These are phyloP conservation scores for Arbacia lixula DNA, from an alignment of 53 echinoderm and acorn worm species.

Conservation along the genomic window DNA sequence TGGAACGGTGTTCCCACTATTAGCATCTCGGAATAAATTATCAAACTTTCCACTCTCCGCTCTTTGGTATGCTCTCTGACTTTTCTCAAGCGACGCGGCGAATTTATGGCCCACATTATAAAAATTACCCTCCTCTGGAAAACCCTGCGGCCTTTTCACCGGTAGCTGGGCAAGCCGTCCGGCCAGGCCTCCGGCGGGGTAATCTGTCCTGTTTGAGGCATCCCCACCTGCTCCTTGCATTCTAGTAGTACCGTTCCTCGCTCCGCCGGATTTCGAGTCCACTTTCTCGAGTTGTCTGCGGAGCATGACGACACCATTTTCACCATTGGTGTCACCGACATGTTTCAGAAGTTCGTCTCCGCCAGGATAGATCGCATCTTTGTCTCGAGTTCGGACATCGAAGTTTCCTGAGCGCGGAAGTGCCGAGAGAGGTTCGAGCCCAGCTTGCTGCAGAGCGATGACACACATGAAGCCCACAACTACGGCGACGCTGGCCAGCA, in stretches of 20 bases:
- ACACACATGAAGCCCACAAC: conserved; percentile 52
- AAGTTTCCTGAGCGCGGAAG: background rate
- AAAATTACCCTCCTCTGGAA: conserved; percentile 41
- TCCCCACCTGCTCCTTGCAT: conserved; percentile 14
- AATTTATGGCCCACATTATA: conserved; percentile 45
- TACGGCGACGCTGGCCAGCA: conserved; percentile 49
- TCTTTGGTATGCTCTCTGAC: conserved; percentile 26
- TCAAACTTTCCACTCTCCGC: background rate
- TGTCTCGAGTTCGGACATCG: conserved; percentile 34
- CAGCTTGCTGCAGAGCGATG: conserved; percentile 45
- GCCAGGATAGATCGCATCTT: conserved; percentile 8
- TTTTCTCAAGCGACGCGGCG: conserved; percentile 24
- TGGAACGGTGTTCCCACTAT: conserved; percentile 11
- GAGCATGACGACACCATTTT: conserved; percentile 39
- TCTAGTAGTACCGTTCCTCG: conserved; percentile 14
- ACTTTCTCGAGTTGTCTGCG: conserved; percentile 49
- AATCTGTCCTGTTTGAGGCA: background rate
- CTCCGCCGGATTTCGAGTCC: conserved; percentile 47
- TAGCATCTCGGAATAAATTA: conserved; percentile 16
- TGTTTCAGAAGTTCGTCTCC: conserved; percentile 13
- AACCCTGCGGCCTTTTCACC: conserved; percentile 23
- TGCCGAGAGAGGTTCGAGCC: conserved; percentile 29
- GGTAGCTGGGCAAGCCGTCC: background rate
- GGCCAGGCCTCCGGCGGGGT: background rate
- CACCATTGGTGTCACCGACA: background rate